Evolutionary conservation across 2,888 invertebrate genomes (phyloP), one percentile per base, ranked within the genome.

Genomic region (Lasioglossum calceatum): DNA sequence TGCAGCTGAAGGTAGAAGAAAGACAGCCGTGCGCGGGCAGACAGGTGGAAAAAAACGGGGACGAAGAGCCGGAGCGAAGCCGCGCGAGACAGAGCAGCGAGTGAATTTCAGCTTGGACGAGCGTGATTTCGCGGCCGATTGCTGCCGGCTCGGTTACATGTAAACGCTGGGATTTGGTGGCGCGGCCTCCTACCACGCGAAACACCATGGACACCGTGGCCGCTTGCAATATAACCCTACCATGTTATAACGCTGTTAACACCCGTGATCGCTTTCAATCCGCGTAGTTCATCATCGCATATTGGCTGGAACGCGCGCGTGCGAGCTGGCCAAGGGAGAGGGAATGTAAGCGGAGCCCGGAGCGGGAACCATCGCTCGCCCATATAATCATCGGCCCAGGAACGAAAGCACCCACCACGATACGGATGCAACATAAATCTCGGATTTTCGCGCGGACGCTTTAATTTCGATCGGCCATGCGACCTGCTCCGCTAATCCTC

Each of bases 201-300:
- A 93, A 93, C 92, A 89, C 92, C 92, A 87, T 75, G 77, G 81
- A 71, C 81, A 87, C 77, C 81, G 70, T 79, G 79, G 77, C 73
- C 88, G 86, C 88, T 23, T 7, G 92, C 92, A 91, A 93, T 93
- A 93, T 92, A 92, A 90, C 87, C 87, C 87, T 80, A 74, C 81
- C 73, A 90, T 91, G 93, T 94, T 93, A 93, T 94, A 95, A 95
- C 94, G 91, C 93, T 93, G 94, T 95, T 95, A 95, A 95, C 95
- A 94, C 93, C 93, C 92, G 90, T 92, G 94, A 95, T 95, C 94
- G 94, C 93, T 95, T 95, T 95, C 94, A 94, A 95, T 95, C 94
- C 94, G 89, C 93, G 93, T 91, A 94, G 94, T 95, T 95, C 95
- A 95, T 95, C 95, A 94, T 94, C 88, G 88, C 91, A 87, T 93